Evolutionary conservation across 35 echinoderm and acorn worm genomes (phyloP).

Genomic region (Patiria miniata): DNA sequence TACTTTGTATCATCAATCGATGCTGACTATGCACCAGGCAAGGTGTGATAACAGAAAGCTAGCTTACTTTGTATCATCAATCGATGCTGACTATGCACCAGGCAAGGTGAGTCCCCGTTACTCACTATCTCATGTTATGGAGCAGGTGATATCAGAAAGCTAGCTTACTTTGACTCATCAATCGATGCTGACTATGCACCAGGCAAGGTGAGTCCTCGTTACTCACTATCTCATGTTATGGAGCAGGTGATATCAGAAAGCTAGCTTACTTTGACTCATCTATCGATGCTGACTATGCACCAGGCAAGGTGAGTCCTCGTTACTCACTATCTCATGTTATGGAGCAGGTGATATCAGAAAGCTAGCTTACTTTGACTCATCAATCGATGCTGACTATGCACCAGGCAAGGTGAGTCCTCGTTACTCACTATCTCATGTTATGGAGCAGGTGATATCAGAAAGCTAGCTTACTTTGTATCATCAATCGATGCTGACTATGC

Average conservation of each 20-base stretch:
- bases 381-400: constrained; percentile 80
- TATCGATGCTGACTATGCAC: constrained; percentile 78
- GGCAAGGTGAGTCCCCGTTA: constrained; percentile 76
- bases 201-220: constrained; percentile 71
- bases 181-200: constrained; percentile 80
- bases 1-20: constrained; percentile 98
- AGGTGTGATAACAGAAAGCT: constrained; percentile 84
- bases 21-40: constrained; percentile 63
- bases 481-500: constrained; percentile 83
- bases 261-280: constrained; percentile 93
- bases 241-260: constrained; percentile 87
- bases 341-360: constrained; percentile 90
- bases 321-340: too few relatives aligned
- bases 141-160: constrained; percentile 83
- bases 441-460: constrained; percentile 86
- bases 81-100: constrained; percentile 73
- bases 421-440: too few relatives aligned
- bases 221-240: too few relatives aligned
- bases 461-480: constrained; percentile 91
- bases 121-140: too few relatives aligned
- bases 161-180: constrained; percentile 93
- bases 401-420: constrained; percentile 72
- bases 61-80: constrained; percentile 93
- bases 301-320: constrained; percentile 71
- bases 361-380: constrained; percentile 90